Evolutionary conservation across 2,888 invertebrate species (phyloP), one percentile per base, ranked within the genome.

Genomic region (Drosophila cognata): DNA sequence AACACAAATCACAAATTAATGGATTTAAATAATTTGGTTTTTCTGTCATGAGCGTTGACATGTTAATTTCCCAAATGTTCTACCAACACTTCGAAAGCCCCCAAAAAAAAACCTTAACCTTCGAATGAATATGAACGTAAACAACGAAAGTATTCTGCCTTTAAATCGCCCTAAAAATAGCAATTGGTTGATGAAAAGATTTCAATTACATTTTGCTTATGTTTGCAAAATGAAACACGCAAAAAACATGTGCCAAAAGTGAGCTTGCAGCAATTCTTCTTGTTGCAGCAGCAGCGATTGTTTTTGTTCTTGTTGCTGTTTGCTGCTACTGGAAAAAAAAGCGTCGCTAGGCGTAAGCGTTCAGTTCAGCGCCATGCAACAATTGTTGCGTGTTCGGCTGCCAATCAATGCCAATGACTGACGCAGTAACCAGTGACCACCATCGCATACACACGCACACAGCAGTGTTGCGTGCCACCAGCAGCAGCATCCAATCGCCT

Each of bases 331-430:
- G 38, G 50, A 43, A 55, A 35, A 62, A 57, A 63, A 62, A 61
- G 67, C 65, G 68, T 69, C 60, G 68, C 56, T 67, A 48, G 46
- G 64, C 43, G 46, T 57, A 71, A 71, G 73, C 75, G 67, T 57
- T 56, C 81, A 74, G 62, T 56, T 56, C 81, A 76, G 60, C 76
- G 85, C 85, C 77, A 87, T 88, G 87, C 88, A 89, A 87, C 89
- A 87, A 87, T 87, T 89, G 87, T 89, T 87, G 87, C 87, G 74
- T 87, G 89, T 71, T 87, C 79, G 73, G 74, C 89, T 86, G 89
- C 85, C 85, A 85, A 85, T 85, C 85, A 85, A 85, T 84, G 85
- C 82, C 84, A 86, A 75, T 86, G 87, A 79, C 79, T 88, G 89
- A 75, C 65, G 77, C 71, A 56, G 71, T 66, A 70, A 66, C 66